These are phyloP conservation scores for Nasonia longicornis DNA, from an alignment of 1,140 invertebrate genomes.

Conservation along the genomic window DNA sequence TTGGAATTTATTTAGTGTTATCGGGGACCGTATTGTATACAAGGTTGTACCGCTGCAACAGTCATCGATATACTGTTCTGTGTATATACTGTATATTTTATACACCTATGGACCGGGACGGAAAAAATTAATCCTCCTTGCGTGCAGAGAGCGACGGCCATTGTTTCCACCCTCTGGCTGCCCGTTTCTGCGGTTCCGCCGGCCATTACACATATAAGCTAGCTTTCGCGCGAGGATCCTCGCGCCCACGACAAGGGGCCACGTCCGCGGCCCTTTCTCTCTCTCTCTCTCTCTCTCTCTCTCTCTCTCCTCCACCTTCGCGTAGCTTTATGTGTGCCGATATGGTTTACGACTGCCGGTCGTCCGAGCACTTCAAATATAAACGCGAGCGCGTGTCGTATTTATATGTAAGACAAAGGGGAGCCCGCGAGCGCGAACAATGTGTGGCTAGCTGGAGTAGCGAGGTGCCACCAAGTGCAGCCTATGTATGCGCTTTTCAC, in stretches of 20 bases:
- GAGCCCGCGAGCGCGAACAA: background rate
- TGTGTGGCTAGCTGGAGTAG: background rate
- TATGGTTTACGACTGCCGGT: conserved; percentile 27
- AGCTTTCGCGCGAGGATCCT: background rate
- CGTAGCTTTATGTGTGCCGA: background rate
- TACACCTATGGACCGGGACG: no score
- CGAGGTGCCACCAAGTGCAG: background rate
- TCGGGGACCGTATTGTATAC: no score
- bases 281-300: background rate
- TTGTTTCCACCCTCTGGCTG: background rate
- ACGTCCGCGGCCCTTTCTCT: background rate
- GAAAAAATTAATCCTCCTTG: no score
- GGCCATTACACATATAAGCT: background rate
- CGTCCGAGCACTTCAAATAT: background rate
- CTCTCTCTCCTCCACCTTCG: background rate
- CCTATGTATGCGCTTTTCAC: background rate
- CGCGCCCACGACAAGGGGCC: conserved; percentile 20
- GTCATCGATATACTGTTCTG: no score
- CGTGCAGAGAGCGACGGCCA: no score
- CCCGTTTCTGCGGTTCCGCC: background rate
- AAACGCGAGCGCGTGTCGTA: conserved; percentile 10
- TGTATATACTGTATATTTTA: no score
- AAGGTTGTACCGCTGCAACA: no score
- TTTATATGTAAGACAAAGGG: conserved; percentile 34
- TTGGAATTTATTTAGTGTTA: background rate